Base-by-base conservation (phyloP, 2,113 vertebrate genomes). In the Ariopsis seemanni region DNA sequence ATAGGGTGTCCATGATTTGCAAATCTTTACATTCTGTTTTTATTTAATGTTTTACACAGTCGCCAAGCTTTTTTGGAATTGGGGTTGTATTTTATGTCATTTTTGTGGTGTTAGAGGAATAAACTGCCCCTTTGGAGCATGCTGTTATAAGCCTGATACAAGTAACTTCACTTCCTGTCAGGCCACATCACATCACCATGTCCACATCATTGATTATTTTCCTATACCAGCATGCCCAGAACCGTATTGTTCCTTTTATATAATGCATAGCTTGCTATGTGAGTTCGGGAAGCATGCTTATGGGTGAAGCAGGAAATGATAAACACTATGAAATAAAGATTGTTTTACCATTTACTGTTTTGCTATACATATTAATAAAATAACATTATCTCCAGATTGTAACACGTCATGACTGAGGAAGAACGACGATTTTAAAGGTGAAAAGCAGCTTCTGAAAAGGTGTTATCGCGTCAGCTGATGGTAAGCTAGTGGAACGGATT, bases 401-500 rank as follows among this genome's bases (percentile, higher is more conserved):
- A 78, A 85, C 15, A 1, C 25, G 4, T 53, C 20, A 81, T 60
- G 4, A 60, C 53, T 53, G 0, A 67, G 60, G 25, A 63, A n/a
- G 34, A 63, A 48, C 7, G 60, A 17, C 30, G 2, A 83, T 83
- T 50, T 65, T n/a, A 27, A 83, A 67, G 20, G 53, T 34, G 17
- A 60, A 71, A 84, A 34, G 48, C 15, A 34, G 50, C 65, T 50
- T 55, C 65, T 71, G 50, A 72, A 84, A 84, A 22, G 79, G 55
- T 60, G 25, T 67, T 52, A 62, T 67, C 62, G 1, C 20, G 65
- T 50, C 25, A 65, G 60, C 42, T 57, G 83, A 84, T 84, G 65
- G 52, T 30, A 84, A 84, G 82, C 50, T 57, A 57, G 83, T 25
- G 52, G 65, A 71, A 81, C 30, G 18, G 55, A 81, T 81, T 81